phyloP scores from a whole-genome alignment of 1,140 invertebrate species.

The Pseudomyrmex pallidus region DNA sequence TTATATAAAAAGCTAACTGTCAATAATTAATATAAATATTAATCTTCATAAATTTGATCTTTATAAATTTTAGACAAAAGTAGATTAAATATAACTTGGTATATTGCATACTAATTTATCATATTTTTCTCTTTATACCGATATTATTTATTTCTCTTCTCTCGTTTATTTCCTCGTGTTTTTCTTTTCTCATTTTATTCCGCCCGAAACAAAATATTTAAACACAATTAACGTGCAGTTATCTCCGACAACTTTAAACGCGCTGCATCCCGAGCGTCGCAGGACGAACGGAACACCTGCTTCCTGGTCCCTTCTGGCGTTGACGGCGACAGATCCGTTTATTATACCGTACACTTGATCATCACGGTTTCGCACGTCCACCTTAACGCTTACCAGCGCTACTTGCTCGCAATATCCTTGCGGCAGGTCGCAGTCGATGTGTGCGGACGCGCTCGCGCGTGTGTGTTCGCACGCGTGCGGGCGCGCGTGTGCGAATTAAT shows the following conservation, averaged over 20 bases:
- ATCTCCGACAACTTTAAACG: slow-evolving; percentile 25
- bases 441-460: slow-evolving; percentile 12
- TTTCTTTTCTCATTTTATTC: not conserved
- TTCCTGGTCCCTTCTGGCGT: slow-evolving; percentile 77
- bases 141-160: too few species aligned
- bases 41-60: too few species aligned
- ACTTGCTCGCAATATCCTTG: slow-evolving; percentile 56
- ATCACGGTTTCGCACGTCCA: slow-evolving; percentile 62
- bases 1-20: not conserved
- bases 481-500: slow-evolving; percentile 67
- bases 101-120: too few species aligned
- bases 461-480: slow-evolving; percentile 20
- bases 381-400: slow-evolving; percentile 68
- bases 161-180: too few species aligned
- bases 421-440: slow-evolving; percentile 17
- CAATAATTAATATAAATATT: too few species aligned
- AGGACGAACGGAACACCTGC: slow-evolving; percentile 76
- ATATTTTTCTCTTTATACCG: too few species aligned
- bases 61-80: too few species aligned
- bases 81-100: too few species aligned
- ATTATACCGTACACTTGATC: slow-evolving; percentile 77
- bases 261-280: slow-evolving; percentile 6
- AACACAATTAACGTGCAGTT: slow-evolving; percentile 38
- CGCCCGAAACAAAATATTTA: slow-evolving; percentile 8
- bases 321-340: slow-evolving; percentile 80